Percentiles rank a stretch among this genome's conserved stretches.
phyloP scores from a whole-genome alignment of 2,113 vertebrate species.

The Cyprinodon brontotheroides region DNA sequence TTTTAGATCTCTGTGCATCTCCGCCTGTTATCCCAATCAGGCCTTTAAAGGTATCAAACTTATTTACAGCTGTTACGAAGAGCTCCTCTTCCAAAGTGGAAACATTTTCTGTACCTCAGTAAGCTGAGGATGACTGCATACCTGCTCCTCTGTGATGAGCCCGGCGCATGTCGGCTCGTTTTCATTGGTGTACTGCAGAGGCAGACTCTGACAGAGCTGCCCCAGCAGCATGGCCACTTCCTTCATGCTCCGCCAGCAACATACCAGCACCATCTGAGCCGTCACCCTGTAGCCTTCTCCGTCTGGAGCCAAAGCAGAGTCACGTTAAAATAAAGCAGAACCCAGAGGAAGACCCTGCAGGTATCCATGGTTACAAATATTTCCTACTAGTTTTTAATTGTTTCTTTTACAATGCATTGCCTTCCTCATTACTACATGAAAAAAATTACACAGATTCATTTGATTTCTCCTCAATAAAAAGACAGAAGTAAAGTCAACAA shows the following conservation, averaged over 20 bases:
- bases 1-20: not conserved
- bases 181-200: conserved; percentile 61
- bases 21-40: too few relatives aligned
- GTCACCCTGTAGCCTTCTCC: conserved; percentile 86
- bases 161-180: conserved; percentile 49
- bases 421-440: not conserved
- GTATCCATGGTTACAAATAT: not conserved
- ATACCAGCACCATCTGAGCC: conserved; percentile 95
- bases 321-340: not conserved
- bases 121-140: conserved; percentile 53
- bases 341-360: not conserved
- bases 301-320: conserved; percentile 49
- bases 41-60: too few relatives aligned
- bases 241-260: conserved; percentile 98
- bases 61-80: too few relatives aligned
- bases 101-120: not conserved
- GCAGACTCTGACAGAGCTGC: conserved; percentile 88
- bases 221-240: conserved; percentile 93
- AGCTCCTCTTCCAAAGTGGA: too few relatives aligned
- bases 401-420: not conserved
- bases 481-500: not conserved
- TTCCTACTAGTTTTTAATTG: not conserved
- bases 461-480: not conserved
- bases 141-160: conserved; percentile 88
- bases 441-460: not conserved